Base-by-base conservation (phyloP, 2,888 invertebrate genomes). In the Xanthia togata region DNA sequence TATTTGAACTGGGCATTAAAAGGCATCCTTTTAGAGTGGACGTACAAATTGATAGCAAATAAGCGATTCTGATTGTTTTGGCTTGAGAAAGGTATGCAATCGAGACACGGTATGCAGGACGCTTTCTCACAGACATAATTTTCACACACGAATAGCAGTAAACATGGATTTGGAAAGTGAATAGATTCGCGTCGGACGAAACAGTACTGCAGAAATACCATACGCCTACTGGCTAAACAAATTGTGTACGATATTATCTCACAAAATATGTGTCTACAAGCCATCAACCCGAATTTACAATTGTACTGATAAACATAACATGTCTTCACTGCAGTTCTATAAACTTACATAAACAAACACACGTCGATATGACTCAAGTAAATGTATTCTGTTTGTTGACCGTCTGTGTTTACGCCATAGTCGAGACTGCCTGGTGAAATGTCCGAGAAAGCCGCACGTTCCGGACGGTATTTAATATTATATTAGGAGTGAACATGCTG, bases 401-500 rank as follows among this genome's bases (percentile, higher is more conserved):
- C 57, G 79, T 79, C 78, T 79, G 83, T 83, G 69, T 81, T 70
- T 70, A 69, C 81, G 44, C 38, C 26, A 12, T 47, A 17, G 38
- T 31, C 4, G 41, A 65, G 78, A 55, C 83, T 44, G 83, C 44
- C 23, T 64, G 78, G 78, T 78, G 70, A 83, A 83, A 83, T 65
- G 55, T 55, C 79, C 57, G 78, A 70, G 83, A 79, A 78, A 83
- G 70, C 63, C 14, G 47, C 79, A 80, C 65, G 55, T 60, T 65
- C 41, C 23, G 38, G 47, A 23, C 38, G 82, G 76, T 76, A 64
- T 81, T 78, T 78, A 83, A 78, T 83, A 79, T 82, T 68, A 23
- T 68, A 77, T 64, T 78, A 78, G 70, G n/a, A 79, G 72, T 62
- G 47, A 78, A 79, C 23, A 59, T 70, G 57, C n/a, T 59, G 23